These are phyloP conservation scores for Camponotus vicinus DNA, from an alignment of 1,140 invertebrate genomes.

Conservation along the genomic window DNA sequence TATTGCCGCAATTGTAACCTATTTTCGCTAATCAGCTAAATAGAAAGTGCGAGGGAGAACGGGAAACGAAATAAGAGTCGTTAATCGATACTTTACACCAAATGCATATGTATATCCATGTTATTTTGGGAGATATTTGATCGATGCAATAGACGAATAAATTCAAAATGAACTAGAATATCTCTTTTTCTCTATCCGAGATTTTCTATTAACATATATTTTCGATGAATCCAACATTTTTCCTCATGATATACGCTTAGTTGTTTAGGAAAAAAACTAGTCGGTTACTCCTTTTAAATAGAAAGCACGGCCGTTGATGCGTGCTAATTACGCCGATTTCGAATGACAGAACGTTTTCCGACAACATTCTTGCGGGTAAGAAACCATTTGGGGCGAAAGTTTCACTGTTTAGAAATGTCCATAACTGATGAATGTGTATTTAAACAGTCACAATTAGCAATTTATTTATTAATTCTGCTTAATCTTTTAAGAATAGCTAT, in stretches of 20 bases:
- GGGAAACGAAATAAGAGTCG: neutral
- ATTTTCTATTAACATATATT: neutral
- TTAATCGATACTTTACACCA: constrained; percentile 3
- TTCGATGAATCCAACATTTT: neutral
- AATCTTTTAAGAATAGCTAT: too few relatives aligned
- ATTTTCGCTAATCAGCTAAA: constrained; percentile 39
- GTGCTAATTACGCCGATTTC: constrained; percentile 10
- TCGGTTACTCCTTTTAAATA: constrained; percentile 35
- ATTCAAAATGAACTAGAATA: neutral
- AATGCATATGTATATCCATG: neutral
- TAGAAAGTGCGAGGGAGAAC: constrained; percentile 11
- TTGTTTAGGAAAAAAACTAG: constrained; percentile 29
- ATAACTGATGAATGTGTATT: neutral
- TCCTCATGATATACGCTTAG: neutral
- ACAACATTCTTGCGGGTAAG: constrained; percentile 36
- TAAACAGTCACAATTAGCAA: constrained; percentile 1
- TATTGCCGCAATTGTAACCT: constrained; percentile 51
- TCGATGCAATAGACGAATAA: neutral
- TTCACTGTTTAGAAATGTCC: constrained; percentile 2
- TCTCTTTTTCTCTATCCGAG: neutral
- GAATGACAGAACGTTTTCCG: constrained; percentile 32
- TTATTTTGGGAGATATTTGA: neutral
- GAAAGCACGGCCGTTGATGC: neutral
- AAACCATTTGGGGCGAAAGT: neutral
- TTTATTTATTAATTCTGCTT: neutral